Conservation (phyloP, 2,888 invertebrate species). For the Microctonus hyperodae region DNA sequence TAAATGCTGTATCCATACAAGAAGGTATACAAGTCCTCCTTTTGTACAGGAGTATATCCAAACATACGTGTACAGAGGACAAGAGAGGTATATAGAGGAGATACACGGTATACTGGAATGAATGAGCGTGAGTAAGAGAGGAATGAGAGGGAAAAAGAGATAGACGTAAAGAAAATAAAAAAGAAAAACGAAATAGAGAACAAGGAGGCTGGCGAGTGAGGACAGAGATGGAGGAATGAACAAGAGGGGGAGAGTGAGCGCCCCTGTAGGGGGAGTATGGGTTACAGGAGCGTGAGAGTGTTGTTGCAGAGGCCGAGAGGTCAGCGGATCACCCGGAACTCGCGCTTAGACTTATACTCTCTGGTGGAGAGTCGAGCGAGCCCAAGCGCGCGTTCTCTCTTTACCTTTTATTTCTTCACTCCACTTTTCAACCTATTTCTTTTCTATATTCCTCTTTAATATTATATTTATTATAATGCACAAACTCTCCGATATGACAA, state of each 20-base stretch:
- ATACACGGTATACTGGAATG: background rate
- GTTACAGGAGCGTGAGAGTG: constrained; percentile 65
- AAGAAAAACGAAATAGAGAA: constrained; percentile 29
- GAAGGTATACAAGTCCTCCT: constrained; percentile 20
- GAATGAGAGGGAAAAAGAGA: constrained; percentile 28
- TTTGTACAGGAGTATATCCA: constrained; percentile 22
- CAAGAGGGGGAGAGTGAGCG: constrained; percentile 43
- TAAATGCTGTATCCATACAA: constrained; percentile 14
- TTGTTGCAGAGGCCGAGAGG: constrained; percentile 64
- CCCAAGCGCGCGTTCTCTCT: constrained; percentile 27
- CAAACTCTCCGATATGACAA: too few relatives aligned
- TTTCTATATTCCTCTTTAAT: background rate
- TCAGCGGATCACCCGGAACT: constrained; percentile 65
- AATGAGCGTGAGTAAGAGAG: constrained; percentile 11
- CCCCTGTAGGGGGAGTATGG: constrained; percentile 61
- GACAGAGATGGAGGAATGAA: constrained; percentile 32
- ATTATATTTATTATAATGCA: too few relatives aligned
- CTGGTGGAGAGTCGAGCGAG: constrained; percentile 38
- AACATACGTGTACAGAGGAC: constrained; percentile 22
- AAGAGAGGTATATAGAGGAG: background rate
- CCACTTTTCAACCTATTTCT: background rate
- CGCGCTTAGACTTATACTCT: constrained; percentile 51
- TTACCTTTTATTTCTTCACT: constrained; percentile 10
- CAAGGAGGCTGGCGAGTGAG: constrained; percentile 32
- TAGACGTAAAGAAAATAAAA: background rate